Percentiles rank a stretch among this genome's conserved stretches.
phyloP scores from a whole-genome alignment of 2,797 vertebrate species.

The Coregonus sp. region DNA sequence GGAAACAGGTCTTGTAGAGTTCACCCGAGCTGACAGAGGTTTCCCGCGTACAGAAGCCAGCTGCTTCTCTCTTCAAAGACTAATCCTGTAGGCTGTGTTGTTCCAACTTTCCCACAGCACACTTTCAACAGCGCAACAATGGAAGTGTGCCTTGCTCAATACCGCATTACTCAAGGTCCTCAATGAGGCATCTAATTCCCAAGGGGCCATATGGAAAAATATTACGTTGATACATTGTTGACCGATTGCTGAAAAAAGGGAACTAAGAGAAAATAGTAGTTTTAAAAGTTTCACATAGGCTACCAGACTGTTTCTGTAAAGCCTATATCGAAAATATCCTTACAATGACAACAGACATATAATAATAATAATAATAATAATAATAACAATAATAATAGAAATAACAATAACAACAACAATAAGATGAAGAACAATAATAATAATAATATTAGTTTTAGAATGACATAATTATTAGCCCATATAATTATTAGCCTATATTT shows the following conservation, averaged over 20 bases:
- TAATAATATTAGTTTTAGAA: neutral
- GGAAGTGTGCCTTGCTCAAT: constrained; percentile 82
- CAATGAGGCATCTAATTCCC: constrained; percentile 65
- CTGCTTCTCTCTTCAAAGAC: constrained; percentile 53
- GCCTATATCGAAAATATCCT: neutral
- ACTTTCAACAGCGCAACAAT: constrained; percentile 72
- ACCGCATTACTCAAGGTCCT: constrained; percentile 73
- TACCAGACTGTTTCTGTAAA: neutral
- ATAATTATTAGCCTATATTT: neutral
- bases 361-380: neutral
- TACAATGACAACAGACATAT: neutral
- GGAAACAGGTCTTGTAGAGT: constrained; percentile 9
- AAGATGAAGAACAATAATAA: neutral
- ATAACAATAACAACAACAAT: neutral
- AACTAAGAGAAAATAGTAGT: neutral
- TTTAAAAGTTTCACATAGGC: neutral
- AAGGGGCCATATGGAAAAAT: constrained; percentile 75
- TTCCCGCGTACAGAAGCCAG: constrained; percentile 59
- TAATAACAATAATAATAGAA: neutral
- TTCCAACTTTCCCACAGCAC: constrained; percentile 76
- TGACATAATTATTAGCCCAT: neutral
- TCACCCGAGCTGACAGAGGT: constrained; percentile 38
- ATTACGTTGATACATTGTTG: constrained; percentile 3
- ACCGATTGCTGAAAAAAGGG: constrained; percentile 11
- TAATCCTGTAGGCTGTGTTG: constrained; percentile 56